Base-by-base conservation (phyloP, 2,797 vertebrate species). In the Pipistrellus kuhlii region DNA sequence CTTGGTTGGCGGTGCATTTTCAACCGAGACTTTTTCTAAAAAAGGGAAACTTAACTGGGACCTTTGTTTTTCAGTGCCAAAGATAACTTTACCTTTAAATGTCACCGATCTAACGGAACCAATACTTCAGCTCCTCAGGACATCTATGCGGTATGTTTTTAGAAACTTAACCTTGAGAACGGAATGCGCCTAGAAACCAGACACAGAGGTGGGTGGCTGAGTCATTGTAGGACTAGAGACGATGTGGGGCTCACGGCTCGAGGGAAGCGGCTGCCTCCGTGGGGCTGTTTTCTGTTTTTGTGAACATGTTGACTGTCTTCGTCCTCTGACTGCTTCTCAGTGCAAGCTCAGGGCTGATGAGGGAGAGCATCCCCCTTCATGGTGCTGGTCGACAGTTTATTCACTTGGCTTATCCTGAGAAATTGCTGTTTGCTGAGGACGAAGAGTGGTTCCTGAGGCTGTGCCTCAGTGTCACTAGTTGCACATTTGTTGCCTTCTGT, bases 61-160 rank as follows among this genome's bases (percentile, higher is more conserved):
- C 32, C 66, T 88, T 90, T 95, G 30, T 64, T 90, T 92, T 94
- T 38, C 85, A 99, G 99, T 69, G 99, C 99, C 97, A 99, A 99
- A 98, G 99, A 99, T 97, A 99, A 99, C 98, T 99, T 99, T 95
- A 99, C 99, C 95, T 99, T 99, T 97, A 99, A 99, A 98, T 99
- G 99, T 97, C 99, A 99, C 97, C 98, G 99, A 82, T 99, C 99
- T 81, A 99, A 99, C n/a, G 99, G 99, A 96, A 99, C 99, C 93
- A 99, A 99, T 97, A 99, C 99, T 13, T 98, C 99, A 72, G 99
- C 99, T 68, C 99, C 99, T 88, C 99, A 99, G 96, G 99, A 99
- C 98, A 99, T 99, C 96, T 99, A 99, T n/a, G 99, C 99, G 97
- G 99, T 99, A 97, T 93, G 99, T 99, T 88, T 51, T 77, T 25